Evolutionary conservation across 1,140 invertebrate species (phyloP).

Genomic region (Conus ventricosus): DNA sequence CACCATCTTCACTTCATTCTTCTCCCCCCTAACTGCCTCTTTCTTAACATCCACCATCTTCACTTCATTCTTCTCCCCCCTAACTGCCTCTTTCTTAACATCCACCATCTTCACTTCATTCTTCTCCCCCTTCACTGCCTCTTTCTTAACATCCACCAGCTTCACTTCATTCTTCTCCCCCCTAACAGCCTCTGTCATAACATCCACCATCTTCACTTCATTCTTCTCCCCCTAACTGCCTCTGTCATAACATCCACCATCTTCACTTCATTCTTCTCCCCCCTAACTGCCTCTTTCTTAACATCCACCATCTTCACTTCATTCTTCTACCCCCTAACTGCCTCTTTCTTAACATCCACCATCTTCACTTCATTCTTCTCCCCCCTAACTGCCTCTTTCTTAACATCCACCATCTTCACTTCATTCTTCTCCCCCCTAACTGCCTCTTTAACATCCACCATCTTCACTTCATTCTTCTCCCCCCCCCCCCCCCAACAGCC

Average conservation of each 20-base stretch:
- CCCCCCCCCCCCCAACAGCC: constrained; percentile 13
- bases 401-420: background rate
- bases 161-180: background rate
- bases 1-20: background rate
- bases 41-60: constrained; percentile 90
- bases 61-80: constrained; percentile 73
- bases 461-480: background rate
- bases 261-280: too few relatives aligned
- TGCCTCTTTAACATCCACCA: background rate
- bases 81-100: constrained; percentile 54
- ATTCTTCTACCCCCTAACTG: background rate
- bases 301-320: background rate
- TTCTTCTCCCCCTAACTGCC: constrained; percentile 55
- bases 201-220: constrained; percentile 91
- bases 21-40: background rate
- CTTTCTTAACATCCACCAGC: background rate
- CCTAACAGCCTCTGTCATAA: background rate
- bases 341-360: too few relatives aligned
- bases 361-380: constrained; percentile 84
- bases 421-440: background rate
- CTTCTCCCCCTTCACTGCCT: background rate
- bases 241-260: constrained; percentile 44
- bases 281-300: background rate
- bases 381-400: constrained; percentile 59
- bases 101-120: background rate